Percentiles rank a stretch among this genome's conserved stretches.
Evolutionary conservation across 35 echinoderm and acorn worm species (phyloP).

Genomic region (Heliocidaris tuberculata): DNA sequence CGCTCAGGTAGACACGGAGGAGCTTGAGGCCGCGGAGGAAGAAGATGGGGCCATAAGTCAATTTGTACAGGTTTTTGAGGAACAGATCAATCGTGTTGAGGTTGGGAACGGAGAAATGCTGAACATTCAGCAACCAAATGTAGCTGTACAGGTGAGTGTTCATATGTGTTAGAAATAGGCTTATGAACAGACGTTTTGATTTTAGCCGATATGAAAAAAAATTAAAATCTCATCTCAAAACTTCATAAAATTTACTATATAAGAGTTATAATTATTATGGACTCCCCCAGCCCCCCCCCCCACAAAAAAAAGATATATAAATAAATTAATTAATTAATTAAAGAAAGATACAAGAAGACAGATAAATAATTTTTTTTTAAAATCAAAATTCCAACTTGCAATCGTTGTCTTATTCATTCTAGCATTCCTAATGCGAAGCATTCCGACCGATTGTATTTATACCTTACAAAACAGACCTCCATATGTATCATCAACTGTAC

Average conservation of each 20-base stretch:
- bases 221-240: neutral
- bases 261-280: neutral
- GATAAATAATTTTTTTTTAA: too few species aligned
- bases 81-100: neutral
- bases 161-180: neutral
- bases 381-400: too few species aligned
- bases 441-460: too few species aligned
- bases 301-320: neutral
- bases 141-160: neutral
- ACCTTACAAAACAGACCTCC: too few species aligned
- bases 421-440: too few species aligned
- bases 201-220: neutral
- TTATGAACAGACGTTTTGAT: neutral
- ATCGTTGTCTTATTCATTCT: too few species aligned
- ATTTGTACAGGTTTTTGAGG: neutral
- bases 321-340: neutral
- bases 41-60: neutral
- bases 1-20: neutral
- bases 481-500: too few species aligned
- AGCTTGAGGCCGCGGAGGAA: neutral
- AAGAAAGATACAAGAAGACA: too few species aligned
- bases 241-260: neutral
- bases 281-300: neutral
- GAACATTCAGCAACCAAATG: constrained; percentile 17
- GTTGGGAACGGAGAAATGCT: neutral